Percentiles rank a stretch among this genome's conserved stretches.
phyloP scores from a whole-genome alignment of 2,797 vertebrate genomes.

The Mus spretus region DNA sequence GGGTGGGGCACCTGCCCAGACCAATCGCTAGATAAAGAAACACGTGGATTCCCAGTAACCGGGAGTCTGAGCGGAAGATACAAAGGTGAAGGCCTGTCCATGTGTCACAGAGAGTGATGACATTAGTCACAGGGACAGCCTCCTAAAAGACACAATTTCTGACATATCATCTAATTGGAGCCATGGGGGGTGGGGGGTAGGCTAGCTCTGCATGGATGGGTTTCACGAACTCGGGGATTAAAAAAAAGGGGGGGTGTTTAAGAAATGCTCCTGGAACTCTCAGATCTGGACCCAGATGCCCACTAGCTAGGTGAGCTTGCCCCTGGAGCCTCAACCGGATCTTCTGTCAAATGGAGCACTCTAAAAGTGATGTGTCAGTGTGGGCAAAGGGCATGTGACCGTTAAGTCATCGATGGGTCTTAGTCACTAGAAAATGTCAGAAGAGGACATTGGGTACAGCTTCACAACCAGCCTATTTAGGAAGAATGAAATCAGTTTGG shows the following conservation, averaged over 20 bases:
- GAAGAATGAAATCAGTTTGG: neutral
- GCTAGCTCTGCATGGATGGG: neutral
- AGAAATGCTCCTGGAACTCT: neutral
- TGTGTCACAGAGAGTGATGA: neutral
- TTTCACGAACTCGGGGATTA: neutral
- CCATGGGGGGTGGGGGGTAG: neutral
- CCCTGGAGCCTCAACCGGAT: neutral
- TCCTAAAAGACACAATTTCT: neutral
- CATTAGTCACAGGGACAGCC: neutral
- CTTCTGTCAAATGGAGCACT: neutral
- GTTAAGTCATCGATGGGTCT: neutral
- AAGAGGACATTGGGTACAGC: neutral
- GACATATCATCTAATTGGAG: neutral
- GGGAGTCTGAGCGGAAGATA: neutral
- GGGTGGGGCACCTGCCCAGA: neutral
- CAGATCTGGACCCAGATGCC: neutral
- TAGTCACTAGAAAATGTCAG: neutral
- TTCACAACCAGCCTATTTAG: neutral
- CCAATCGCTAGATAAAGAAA: neutral
- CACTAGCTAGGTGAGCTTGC: neutral
- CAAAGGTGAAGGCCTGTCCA: neutral
- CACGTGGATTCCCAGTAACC: neutral
- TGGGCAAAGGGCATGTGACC: neutral
- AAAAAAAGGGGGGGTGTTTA: neutral
- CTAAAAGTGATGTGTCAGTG: neutral